Base-by-base conservation (phyloP, 2,888 invertebrate genomes). In the Fabriciana adippe region DNA sequence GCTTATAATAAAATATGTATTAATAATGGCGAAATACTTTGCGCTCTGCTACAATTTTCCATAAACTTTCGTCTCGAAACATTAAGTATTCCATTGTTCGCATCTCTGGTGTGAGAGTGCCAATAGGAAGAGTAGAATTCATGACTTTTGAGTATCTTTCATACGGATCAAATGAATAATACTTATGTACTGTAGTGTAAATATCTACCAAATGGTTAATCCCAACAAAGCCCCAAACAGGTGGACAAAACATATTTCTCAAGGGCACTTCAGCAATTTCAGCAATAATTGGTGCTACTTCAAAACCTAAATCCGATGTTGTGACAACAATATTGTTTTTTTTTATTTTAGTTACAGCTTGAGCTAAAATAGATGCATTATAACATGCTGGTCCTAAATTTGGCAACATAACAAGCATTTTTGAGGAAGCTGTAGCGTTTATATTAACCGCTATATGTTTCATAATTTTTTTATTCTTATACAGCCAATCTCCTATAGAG, bases 141-240 rank as follows among this genome's bases (percentile, higher is more conserved):
- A 77, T 87, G 4, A 93, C 91, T 79, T 85, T 93, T 13, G 88
- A 74, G 56, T 91, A 93, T 79, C 94, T 89, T 64, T 80, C 80
- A 74, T 92, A 93, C 0, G 94, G 94, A 70, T 89, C 81, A 76
- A 92, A 93, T 51, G 90, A 81, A 72, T 93, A 85, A 69, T 92
- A 93, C 76, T 88, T 91, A 74, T 94, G 93, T 60, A 94, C 76
- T n/a, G 93, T 93, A 54, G 91, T 93, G 67, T 82, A 83, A 16
- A 94, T 79, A 79, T 94, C 94, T 6, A 94, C 88, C 66, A 93
- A 88, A 48, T 93, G 90, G 75, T 93, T 93, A 26, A 93, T 79
- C 15, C 94, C 94, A 41, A 94, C 86, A 73, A 93, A 94, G 11
- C 95, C 95, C 94, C 95, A 95, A 6, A 95, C 94, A 45, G 94